These are phyloP conservation scores for Eucidaris tribuloides DNA, from an alignment of 35 echinoderm and acorn worm genomes.

Conservation along the genomic window DNA sequence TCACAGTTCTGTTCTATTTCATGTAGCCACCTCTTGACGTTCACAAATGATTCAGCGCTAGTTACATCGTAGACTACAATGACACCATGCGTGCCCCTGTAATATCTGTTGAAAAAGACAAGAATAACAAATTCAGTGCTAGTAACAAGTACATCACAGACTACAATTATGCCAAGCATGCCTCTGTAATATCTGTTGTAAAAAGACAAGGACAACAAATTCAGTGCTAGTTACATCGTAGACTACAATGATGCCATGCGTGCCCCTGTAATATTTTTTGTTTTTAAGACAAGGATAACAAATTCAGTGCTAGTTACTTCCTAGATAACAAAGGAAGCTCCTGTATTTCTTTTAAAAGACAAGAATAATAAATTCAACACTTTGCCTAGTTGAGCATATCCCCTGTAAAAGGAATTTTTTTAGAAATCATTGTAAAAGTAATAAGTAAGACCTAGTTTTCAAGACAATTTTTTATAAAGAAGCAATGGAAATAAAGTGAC, in stretches of 20 bases:
- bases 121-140: constrained; percentile 98
- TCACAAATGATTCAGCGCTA: constrained; percentile 98
- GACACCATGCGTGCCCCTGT: constrained; percentile 98
- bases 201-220: constrained; percentile 95
- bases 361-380: too few relatives aligned
- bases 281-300: constrained; percentile 91
- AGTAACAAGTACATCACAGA: constrained; percentile 97
- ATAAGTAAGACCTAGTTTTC: too few relatives aligned
- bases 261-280: constrained; percentile 99
- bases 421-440: too few relatives aligned
- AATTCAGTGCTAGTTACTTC: constrained; percentile 93
- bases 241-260: constrained; percentile 98
- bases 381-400: too few relatives aligned
- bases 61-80: constrained; percentile 99
- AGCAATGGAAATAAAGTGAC: too few relatives aligned
- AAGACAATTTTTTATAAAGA: too few relatives aligned
- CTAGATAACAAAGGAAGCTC: constrained; percentile 94
- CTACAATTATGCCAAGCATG: constrained; percentile 97
- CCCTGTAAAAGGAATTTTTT: too few relatives aligned
- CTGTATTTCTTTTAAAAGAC: constrained; percentile 97
- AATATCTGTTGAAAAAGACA: constrained; percentile 99
- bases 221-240: constrained; percentile 98
- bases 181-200: constrained; percentile 99
- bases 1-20: constrained; percentile 99
- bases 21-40: constrained; percentile 98